Conservation (phyloP, 2,797 vertebrate species). For the Acanthurus tractus region DNA sequence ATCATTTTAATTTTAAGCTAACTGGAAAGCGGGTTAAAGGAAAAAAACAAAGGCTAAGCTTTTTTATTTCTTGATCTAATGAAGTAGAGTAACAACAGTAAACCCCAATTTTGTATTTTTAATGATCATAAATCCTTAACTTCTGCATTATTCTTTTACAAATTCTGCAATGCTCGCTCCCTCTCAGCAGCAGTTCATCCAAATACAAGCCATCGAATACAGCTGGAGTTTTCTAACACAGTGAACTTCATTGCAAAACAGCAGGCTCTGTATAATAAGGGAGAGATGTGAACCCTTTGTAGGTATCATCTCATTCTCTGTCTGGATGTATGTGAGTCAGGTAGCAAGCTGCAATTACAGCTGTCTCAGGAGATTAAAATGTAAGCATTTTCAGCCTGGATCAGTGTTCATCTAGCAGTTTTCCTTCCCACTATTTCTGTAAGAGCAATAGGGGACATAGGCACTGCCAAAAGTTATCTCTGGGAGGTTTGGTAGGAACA, state of each 20-base stretch:
- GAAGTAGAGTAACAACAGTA: constrained; percentile 9
- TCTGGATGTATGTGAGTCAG: constrained; percentile 35
- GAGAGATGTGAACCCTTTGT: constrained; percentile 30
- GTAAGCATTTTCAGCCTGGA: constrained; percentile 22
- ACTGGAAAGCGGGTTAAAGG: constrained; percentile 3
- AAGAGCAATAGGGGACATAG: neutral
- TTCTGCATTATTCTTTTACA: neutral
- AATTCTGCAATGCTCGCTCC: neutral
- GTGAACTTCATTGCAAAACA: constrained; percentile 23
- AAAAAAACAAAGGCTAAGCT: neutral
- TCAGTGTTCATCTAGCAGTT: neutral
- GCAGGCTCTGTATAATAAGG: constrained; percentile 4
- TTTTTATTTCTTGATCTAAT: constrained; percentile 9
- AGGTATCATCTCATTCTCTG: constrained; percentile 36
- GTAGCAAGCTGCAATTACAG: constrained; percentile 42
- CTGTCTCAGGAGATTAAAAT: constrained; percentile 46
- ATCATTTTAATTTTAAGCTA: constrained; percentile 31
- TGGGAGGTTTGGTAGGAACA: constrained; percentile 20
- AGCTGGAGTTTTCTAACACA: constrained; percentile 16
- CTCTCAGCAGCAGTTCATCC: constrained; percentile 8
- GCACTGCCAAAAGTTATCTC: constrained; percentile 3
- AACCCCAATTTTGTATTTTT: constrained; percentile 11
- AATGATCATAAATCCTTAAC: constrained; percentile 14
- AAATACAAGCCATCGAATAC: neutral
- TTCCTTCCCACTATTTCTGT: constrained; percentile 19